These are phyloP conservation scores for Sitobion miscanthi DNA, from an alignment of 1,140 invertebrate genomes.

Conservation along the genomic window DNA sequence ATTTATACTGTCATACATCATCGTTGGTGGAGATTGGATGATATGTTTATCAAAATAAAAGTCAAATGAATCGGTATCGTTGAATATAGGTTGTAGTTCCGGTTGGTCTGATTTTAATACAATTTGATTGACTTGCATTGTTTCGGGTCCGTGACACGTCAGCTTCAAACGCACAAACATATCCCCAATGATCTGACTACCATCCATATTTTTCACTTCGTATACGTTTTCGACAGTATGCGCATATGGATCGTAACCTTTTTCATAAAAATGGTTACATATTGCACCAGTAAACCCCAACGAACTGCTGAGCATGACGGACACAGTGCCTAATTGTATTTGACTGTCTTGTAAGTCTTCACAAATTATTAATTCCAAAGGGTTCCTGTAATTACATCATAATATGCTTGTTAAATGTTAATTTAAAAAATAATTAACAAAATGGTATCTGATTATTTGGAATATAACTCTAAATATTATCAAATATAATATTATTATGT, in stretches of 20 bases:
- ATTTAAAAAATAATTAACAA: background rate
- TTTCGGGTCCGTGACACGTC: background rate
- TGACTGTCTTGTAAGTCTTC: background rate
- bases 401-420: background rate
- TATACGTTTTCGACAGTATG: background rate
- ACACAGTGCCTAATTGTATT: background rate
- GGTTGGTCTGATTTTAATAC: background rate
- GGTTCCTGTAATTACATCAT: background rate
- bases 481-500: background rate
- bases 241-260: background rate
- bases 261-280: background rate
- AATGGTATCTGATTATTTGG: too few species aligned
- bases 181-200: background rate
- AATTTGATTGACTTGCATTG: constrained; percentile 22
- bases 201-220: background rate
- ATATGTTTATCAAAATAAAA: background rate
- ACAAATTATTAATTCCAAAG: background rate
- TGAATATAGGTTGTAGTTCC: background rate
- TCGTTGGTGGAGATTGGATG: background rate
- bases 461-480: too few species aligned
- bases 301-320: background rate
- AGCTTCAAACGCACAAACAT: background rate
- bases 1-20: background rate
- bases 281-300: background rate
- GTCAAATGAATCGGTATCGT: background rate